Conservation (phyloP, 2,113 vertebrate species). For the Tiliqua scincoides region DNA sequence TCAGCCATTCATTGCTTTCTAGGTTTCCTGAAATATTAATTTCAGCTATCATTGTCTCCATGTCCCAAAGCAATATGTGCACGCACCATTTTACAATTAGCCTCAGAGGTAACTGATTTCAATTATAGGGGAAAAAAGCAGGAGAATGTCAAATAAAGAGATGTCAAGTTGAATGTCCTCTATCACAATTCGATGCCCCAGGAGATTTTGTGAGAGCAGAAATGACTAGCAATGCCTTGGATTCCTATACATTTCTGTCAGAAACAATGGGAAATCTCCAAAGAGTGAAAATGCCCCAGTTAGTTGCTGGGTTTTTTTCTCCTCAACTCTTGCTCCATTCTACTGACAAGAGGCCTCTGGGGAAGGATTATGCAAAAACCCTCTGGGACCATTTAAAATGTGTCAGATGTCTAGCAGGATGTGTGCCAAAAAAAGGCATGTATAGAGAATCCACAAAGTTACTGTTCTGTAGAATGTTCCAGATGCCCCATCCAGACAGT, state of each 20-base stretch:
- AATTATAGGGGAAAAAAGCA: slow-evolving; percentile 47
- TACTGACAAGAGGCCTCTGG: neutral
- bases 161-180: slow-evolving; percentile 45
- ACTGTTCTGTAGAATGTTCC: neutral
- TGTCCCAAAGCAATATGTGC: neutral
- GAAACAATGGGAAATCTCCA: neutral
- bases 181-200: slow-evolving; percentile 7
- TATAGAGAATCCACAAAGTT: neutral
- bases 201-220: slow-evolving; percentile 26
- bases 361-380: neutral
- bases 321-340: neutral
- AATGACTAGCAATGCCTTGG: slow-evolving; percentile 7
- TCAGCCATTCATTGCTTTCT: neutral
- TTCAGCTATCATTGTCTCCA: neutral
- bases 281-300: neutral
- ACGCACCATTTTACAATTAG: slow-evolving; percentile 12
- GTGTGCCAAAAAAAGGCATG: neutral
- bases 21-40: neutral
- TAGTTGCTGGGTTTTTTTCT: neutral
- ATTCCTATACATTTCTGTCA: slow-evolving; percentile 10
- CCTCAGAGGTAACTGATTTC: slow-evolving; percentile 28
- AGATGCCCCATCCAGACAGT: neutral
- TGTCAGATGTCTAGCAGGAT: neutral
- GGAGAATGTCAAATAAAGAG: slow-evolving; percentile 53
- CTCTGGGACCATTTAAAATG: neutral